A percentile compares a stretch with the other conserved stretches of the same genome.
Conservation (phyloP, 2,888 invertebrate genomes). For the Tubulanus polymorphus region DNA sequence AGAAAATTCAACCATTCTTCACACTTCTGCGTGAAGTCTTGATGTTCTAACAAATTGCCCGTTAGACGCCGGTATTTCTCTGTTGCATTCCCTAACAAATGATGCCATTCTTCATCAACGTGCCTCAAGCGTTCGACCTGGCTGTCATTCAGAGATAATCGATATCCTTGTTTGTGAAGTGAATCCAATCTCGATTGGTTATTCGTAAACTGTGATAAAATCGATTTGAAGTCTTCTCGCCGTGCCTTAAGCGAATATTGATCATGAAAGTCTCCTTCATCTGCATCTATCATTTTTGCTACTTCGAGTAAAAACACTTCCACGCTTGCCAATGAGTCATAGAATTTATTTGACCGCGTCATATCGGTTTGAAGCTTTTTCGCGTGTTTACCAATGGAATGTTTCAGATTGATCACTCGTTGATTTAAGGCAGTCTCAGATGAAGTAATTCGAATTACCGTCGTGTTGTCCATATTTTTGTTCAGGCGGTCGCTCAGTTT, state of each 20-base stretch:
- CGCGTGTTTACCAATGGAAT: constrained; percentile 33
- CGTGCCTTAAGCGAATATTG: constrained; percentile 34
- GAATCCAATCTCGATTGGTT: constrained; percentile 34
- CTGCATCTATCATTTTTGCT: constrained; percentile 26
- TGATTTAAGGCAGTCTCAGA: constrained; percentile 39
- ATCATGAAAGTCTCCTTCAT: constrained; percentile 35
- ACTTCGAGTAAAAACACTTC: constrained; percentile 34
- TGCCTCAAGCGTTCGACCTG: constrained; percentile 33
- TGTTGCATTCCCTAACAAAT: constrained; percentile 27
- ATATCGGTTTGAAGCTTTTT: constrained; percentile 30
- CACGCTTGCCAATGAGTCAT: constrained; percentile 31
- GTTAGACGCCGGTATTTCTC: constrained; percentile 37
- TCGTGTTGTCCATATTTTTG: constrained; percentile 37
- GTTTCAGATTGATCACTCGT: constrained; percentile 32
- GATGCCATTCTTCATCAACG: constrained; percentile 43
- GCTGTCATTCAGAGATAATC: constrained; percentile 35
- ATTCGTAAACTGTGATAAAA: constrained; percentile 16
- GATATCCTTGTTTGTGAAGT: constrained; percentile 44
- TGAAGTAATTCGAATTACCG: constrained; percentile 36
- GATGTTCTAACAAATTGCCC: constrained; percentile 35
- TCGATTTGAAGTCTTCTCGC: constrained; percentile 31
- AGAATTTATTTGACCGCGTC: constrained; percentile 32
- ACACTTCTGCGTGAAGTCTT: constrained; percentile 47
- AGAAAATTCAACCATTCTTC: constrained; percentile 48
- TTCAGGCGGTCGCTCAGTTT: constrained; percentile 38